Conservation (phyloP, 2,888 invertebrate species). For the Cremastinae sp. region DNA sequence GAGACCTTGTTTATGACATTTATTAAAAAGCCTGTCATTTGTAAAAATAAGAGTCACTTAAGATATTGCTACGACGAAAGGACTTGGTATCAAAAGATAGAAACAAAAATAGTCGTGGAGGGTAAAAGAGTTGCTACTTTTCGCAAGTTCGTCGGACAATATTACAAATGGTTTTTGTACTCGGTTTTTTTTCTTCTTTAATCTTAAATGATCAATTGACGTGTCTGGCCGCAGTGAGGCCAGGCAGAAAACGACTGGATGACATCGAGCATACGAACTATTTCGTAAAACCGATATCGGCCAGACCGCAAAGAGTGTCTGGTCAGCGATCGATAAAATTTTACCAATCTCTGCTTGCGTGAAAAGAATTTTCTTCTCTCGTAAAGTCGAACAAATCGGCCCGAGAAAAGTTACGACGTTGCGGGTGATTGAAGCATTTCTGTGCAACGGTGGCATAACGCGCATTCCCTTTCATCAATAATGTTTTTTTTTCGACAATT, state of each 20-base stretch:
- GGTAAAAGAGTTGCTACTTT: neutral
- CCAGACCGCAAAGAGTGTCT: slow-evolving; percentile 41
- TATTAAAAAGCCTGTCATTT: too few relatives aligned
- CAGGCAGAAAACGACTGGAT: slow-evolving; percentile 35
- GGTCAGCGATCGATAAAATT: slow-evolving; percentile 50
- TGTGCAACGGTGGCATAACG: slow-evolving; percentile 25
- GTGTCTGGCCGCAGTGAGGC: neutral
- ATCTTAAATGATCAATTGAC: slow-evolving; percentile 18
- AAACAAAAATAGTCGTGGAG: too few relatives aligned
- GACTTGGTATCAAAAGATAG: too few relatives aligned
- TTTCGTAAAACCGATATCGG: slow-evolving; percentile 56
- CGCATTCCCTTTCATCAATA: slow-evolving; percentile 10
- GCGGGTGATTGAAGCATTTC: slow-evolving; percentile 41
- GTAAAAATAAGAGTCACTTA: too few relatives aligned
- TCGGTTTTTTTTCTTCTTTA: slow-evolving; percentile 9
- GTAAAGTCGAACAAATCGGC: slow-evolving; percentile 9
- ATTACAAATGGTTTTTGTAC: slow-evolving; percentile 27
- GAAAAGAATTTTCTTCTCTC: slow-evolving; percentile 54
- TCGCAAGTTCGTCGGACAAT: slow-evolving; percentile 33
- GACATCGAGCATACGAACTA: slow-evolving; percentile 44
- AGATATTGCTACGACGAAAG: too few relatives aligned
- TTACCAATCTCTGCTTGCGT: slow-evolving; percentile 40
- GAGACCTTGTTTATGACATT: too few relatives aligned
- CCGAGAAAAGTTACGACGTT: slow-evolving; percentile 23
- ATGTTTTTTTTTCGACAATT: slow-evolving; percentile 3